Evolutionary conservation across 2,888 invertebrate genomes (phyloP).

Genomic region (Ischnura elegans): DNA sequence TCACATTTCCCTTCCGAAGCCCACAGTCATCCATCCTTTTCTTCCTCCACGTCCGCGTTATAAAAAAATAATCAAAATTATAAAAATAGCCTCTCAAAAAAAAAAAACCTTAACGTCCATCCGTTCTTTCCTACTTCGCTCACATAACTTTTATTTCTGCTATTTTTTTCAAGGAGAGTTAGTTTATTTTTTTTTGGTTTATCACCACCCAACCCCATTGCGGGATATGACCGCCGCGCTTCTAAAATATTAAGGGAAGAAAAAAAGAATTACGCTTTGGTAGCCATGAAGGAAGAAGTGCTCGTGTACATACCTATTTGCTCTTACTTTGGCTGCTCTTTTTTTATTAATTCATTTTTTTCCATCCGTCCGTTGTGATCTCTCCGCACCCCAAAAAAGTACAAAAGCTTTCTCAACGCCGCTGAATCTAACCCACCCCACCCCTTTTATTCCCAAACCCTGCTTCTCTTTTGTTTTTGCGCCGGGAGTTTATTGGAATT

Average conservation of each 20-base stretch:
- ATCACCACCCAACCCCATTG: not conserved
- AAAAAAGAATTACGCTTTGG: constrained; percentile 22
- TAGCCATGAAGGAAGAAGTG: not conserved
- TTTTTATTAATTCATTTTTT: no score
- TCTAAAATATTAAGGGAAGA: not conserved
- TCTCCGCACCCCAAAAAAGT: not conserved
- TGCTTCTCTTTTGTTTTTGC: not conserved
- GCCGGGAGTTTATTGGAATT: constrained; percentile 40
- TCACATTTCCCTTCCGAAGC: not conserved
- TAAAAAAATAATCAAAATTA: not conserved
- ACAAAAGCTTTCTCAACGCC: not conserved
- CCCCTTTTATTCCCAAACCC: not conserved
- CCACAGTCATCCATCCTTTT: not conserved
- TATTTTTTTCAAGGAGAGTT: not conserved
- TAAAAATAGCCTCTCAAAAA: not conserved
- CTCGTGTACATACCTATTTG: not conserved
- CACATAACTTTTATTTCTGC: not conserved
- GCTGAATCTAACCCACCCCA: not conserved
- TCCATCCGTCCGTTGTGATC: not conserved
- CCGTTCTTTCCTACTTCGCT: not conserved
- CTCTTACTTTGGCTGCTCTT: no score
- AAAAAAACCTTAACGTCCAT: not conserved
- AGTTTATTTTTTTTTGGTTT: not conserved
- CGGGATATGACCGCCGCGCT: constrained; percentile 2
- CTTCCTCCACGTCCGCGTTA: not conserved